A percentile compares a stretch with the other conserved stretches of the same genome.
Conservation (phyloP, 2,888 invertebrate species). For the Drosophila kanekoi region DNA sequence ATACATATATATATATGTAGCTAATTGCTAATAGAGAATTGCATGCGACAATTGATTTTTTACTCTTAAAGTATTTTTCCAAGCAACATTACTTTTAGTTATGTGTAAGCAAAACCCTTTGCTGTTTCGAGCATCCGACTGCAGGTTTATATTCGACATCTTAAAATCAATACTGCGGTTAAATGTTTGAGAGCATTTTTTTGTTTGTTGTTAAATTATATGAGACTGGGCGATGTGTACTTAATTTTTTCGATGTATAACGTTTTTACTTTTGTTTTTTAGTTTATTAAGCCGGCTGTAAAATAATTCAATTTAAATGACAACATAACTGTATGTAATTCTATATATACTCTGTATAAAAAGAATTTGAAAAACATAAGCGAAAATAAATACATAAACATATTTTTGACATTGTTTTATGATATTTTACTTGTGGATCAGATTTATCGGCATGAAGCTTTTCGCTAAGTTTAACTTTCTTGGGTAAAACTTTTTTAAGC, state of each 20-base stretch:
- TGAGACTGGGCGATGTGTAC: constrained; percentile 45
- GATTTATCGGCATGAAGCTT: too few species aligned
- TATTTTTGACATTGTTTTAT: neutral
- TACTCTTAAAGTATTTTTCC: constrained; percentile 30
- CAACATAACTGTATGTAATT: constrained; percentile 28
- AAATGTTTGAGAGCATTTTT: neutral
- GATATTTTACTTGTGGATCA: neutral
- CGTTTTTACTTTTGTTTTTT: constrained; percentile 16
- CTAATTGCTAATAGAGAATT: constrained; percentile 29
- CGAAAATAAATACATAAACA: constrained; percentile 1
- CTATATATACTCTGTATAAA: constrained; percentile 42
- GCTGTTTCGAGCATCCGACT: neutral
- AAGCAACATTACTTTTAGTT: constrained; percentile 16
- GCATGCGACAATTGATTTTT: constrained; percentile 39
- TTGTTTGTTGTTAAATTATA: constrained; percentile 10
- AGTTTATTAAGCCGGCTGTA: constrained; percentile 39
- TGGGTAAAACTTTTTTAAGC: too few species aligned
- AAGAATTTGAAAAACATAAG: constrained; percentile 28
- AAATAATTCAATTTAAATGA: constrained; percentile 30
- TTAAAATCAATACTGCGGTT: neutral
- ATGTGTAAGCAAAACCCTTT: neutral
- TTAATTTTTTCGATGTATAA: constrained; percentile 40
- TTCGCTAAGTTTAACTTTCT: too few species aligned
- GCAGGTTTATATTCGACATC: too few species aligned
- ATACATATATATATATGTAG: too few species aligned